Evolutionary conservation across 2,888 invertebrate species (phyloP).

Genomic region (Oxycera nigricornis): DNA sequence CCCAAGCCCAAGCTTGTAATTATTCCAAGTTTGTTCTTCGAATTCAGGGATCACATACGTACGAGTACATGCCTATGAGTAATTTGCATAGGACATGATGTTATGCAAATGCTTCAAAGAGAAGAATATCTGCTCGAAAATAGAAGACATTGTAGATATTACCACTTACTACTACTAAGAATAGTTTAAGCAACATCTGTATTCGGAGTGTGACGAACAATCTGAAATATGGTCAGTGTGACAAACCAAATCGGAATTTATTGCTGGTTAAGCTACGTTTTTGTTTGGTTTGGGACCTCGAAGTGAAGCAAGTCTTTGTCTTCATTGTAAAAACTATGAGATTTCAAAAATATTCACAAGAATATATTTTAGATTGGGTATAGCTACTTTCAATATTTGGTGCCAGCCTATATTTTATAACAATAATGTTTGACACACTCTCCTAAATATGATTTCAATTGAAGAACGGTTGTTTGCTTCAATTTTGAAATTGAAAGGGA

Average conservation of each 20-base stretch:
- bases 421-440: too few relatives aligned
- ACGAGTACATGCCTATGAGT: not conserved
- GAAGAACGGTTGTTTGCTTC: too few relatives aligned
- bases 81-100: constrained; percentile 33
- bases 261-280: not conserved
- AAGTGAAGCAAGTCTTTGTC: too few relatives aligned
- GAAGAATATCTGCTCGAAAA: not conserved
- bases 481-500: too few relatives aligned
- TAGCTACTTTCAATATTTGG: too few relatives aligned
- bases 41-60: constrained; percentile 7
- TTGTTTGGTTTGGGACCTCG: too few relatives aligned
- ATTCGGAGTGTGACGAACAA: constrained; percentile 15
- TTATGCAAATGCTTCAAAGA: constrained; percentile 17
- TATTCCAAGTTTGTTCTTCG: constrained; percentile 4
- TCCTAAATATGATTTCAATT: too few relatives aligned
- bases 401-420: too few relatives aligned
- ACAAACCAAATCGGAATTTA: constrained; percentile 24
- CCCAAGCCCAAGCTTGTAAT: not conserved
- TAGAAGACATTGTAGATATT: not conserved
- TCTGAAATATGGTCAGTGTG: constrained; percentile 17
- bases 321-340: too few relatives aligned
- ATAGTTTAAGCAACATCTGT: constrained; percentile 3
- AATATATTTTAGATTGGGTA: too few relatives aligned
- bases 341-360: too few relatives aligned
- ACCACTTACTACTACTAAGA: not conserved